Evolutionary conservation across 2,797 vertebrate genomes (phyloP), one percentile per base, ranked within the genome.

Genomic region (Mormyrops attenuatus): DNA sequence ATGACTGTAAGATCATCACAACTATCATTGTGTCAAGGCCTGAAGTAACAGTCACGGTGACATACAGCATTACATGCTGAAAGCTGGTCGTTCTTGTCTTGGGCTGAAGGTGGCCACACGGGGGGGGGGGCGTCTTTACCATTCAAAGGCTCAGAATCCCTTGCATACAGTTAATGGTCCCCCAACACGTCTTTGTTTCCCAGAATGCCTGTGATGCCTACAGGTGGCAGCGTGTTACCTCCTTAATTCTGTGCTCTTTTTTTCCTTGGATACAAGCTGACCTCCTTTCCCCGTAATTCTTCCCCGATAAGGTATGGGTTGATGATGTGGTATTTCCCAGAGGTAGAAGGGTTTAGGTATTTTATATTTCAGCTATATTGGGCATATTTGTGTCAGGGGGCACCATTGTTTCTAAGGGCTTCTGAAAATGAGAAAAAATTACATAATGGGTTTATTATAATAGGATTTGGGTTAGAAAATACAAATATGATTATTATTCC

Each of bases 361-460:
- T 15, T 85, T 85, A 85, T 80, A 80, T 80, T 80, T 80, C 73
- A 41, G 38, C 73, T 80, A 80, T 80, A 44, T 80, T 80, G 73
- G 73, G 85, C 34, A 20, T 55, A 55, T 34, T 57, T 87, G 50
- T 87, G 50, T 22, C 85, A 87, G 52, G 49, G 52, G 26, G 52
- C 26, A 41, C 26, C 34, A 38, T 87, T 87, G 85, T 55, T 30
- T 57, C 52, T 30, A 57, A 60, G 52, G 26, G 85, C 53, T 55
- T 87, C 84, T 26, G 49, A 50, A 87, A 87, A 57, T 87, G 26
- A 87, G 22, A 87, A 55, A 85, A 85, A 60, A 87, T 52, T 55
- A 38, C 49, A 87, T 60, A 57, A 38, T 41, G 30, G 85, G 53
- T 87, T n/a, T 55, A 38, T 87, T 20, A 55, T 57, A 87, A 87